Evolutionary conservation across 2,888 invertebrate genomes (phyloP).

Genomic region (Operophtera brumata): DNA sequence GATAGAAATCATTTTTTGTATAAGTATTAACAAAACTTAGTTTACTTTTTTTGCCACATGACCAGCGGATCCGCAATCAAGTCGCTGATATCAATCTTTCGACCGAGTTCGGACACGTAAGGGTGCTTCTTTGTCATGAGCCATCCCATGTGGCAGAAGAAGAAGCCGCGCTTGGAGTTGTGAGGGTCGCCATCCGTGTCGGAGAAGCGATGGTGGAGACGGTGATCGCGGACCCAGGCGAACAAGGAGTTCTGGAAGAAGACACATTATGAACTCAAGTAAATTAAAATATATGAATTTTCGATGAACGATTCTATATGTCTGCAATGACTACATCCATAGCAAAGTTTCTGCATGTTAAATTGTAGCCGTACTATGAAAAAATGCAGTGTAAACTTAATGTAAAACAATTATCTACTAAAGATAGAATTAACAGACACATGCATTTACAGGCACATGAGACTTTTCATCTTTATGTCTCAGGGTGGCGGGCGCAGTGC

Average conservation of each 20-base stretch:
- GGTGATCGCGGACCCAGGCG: conserved; percentile 90
- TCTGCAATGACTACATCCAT: too few species aligned
- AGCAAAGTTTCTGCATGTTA: too few species aligned
- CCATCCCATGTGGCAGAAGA: conserved; percentile 95
- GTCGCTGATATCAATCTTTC: conserved; percentile 87
- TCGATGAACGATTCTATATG: too few species aligned
- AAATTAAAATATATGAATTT: too few species aligned
- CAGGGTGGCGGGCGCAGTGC: too few species aligned
- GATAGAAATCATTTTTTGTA: too few species aligned
- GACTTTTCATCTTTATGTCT: too few species aligned
- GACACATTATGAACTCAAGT: background rate
- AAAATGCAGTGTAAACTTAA: too few species aligned
- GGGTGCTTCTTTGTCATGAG: conserved; percentile 89
- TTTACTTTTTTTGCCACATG: conserved; percentile 83
- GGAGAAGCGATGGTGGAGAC: conserved; percentile 88
- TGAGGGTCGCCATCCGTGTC: conserved; percentile 88
- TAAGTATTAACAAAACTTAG: background rate
- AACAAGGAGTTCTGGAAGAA: conserved; percentile 82
- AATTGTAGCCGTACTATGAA: too few species aligned
- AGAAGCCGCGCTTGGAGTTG: conserved; percentile 90
- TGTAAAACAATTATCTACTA: too few species aligned
- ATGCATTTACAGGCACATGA: too few species aligned
- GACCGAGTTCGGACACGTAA: conserved; percentile 84
- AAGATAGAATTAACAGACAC: too few species aligned
- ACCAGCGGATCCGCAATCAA: conserved; percentile 85